Conservation (phyloP, 2,113 vertebrate genomes). For the Paralichthys olivaceus region DNA sequence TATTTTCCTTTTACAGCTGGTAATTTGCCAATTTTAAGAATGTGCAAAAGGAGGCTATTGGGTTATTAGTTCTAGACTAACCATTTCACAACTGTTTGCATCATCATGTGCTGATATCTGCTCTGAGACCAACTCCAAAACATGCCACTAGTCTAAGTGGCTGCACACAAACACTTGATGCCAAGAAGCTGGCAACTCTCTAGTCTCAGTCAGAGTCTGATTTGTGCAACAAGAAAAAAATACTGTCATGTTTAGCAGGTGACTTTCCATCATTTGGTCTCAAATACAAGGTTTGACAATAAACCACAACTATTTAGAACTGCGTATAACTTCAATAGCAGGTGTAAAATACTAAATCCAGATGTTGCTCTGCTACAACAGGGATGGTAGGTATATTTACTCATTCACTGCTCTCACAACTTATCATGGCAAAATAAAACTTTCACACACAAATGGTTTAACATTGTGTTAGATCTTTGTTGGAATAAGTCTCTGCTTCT, state of each 20-base stretch:
- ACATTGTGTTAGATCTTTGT: too few species aligned
- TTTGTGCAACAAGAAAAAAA: too few species aligned
- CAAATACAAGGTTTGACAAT: not conserved
- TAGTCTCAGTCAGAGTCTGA: not conserved
- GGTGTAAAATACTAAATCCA: constrained; percentile 1
- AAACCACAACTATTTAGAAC: constrained; percentile 9
- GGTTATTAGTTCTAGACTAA: not conserved
- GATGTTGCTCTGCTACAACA: constrained; percentile 1
- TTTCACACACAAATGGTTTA: too few species aligned
- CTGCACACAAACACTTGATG: constrained; percentile 21
- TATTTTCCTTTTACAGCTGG: constrained; percentile 8
- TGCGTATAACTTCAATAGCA: not conserved
- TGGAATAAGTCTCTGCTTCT: too few species aligned
- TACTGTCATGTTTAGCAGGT: not conserved
- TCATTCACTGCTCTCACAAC: not conserved
- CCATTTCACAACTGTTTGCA: constrained; percentile 32
- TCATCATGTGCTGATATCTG: constrained; percentile 43
- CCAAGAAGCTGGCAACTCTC: not conserved
- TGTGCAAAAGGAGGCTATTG: constrained; percentile 9
- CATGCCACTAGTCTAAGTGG: constrained; percentile 34
- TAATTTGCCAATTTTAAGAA: constrained; percentile 7
- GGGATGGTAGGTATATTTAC: not conserved
- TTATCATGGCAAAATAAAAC: not conserved
- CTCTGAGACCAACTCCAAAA: constrained; percentile 35
- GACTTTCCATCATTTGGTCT: not conserved